A percentile compares a stretch with the other conserved stretches of the same genome.
Evolutionary conservation across 2,797 vertebrate species (phyloP).

Genomic region (Thamnophis elegans): DNA sequence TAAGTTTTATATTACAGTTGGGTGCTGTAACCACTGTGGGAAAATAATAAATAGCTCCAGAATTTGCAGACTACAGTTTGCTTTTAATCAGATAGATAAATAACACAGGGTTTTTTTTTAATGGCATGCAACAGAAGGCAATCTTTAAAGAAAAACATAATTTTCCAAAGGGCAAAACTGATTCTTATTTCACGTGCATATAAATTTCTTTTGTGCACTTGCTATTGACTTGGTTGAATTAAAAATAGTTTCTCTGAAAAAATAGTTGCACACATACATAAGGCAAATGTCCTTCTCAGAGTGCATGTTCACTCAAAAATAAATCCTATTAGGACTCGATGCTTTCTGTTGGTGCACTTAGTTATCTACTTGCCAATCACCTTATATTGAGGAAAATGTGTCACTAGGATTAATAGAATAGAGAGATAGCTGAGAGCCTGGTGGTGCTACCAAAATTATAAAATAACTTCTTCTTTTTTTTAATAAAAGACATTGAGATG

Average conservation of each 20-base stretch:
- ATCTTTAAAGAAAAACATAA: slow-evolving; percentile 11
- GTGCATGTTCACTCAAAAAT: not conserved
- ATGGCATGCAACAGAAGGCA: not conserved
- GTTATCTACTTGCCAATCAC: not conserved
- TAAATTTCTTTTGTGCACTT: not conserved
- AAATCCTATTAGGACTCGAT: not conserved
- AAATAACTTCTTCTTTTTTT: not conserved
- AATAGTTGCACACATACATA: not conserved
- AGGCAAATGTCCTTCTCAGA: not conserved
- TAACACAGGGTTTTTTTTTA: not conserved
- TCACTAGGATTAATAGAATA: not conserved
- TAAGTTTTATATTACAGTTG: not conserved
- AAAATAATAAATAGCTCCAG: not conserved
- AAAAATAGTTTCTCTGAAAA: not conserved
- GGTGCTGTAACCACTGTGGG: not conserved
- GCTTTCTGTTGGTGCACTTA: not conserved
- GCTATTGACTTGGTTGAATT: not conserved
- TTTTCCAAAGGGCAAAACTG: slow-evolving; percentile 8
- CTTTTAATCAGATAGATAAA: not conserved
- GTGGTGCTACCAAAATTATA: not conserved
- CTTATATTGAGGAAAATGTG: not conserved
- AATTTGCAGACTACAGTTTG: not conserved
- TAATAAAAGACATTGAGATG: not conserved
- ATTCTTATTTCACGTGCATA: slow-evolving; percentile 1
- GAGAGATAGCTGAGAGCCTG: not conserved